Conservation (phyloP, 2,888 invertebrate genomes). For the Megalurothrips usitatus region DNA sequence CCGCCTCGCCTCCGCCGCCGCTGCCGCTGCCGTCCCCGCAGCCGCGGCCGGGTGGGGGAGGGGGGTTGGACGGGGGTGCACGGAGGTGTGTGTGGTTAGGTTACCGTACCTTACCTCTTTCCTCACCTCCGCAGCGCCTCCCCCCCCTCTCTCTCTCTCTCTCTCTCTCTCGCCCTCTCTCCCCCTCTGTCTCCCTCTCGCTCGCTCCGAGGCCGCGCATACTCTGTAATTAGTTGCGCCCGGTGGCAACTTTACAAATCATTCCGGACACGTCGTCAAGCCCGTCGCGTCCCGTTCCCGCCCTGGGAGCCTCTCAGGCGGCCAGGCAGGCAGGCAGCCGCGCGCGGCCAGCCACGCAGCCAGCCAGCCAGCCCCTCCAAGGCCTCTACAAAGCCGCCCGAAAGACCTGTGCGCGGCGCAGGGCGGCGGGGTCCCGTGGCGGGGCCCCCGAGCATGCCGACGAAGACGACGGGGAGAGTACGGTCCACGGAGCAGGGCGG, state of each 20-base stretch:
- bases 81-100: neutral
- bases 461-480: no score
- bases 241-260: slow-evolving; percentile 1
- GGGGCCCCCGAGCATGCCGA: no score
- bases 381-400: no score
- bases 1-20: neutral
- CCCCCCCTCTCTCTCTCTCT: neutral
- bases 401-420: no score
- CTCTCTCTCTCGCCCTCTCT: neutral
- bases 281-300: neutral
- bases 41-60: neutral
- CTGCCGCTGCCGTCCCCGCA: neutral
- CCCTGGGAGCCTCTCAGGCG: no score
- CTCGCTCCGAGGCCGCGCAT: neutral
- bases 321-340: no score
- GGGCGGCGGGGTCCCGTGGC: no score
- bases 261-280: slow-evolving; percentile 1
- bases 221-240: slow-evolving; percentile 6
- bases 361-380: no score
- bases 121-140: no score
- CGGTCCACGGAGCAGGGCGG: no score
- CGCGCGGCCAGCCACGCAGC: no score
- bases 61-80: neutral
- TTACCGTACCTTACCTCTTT: neutral
- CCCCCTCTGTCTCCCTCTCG: neutral